Conservation (phyloP, 2,888 invertebrate species). For the Plagiodera versicolora region DNA sequence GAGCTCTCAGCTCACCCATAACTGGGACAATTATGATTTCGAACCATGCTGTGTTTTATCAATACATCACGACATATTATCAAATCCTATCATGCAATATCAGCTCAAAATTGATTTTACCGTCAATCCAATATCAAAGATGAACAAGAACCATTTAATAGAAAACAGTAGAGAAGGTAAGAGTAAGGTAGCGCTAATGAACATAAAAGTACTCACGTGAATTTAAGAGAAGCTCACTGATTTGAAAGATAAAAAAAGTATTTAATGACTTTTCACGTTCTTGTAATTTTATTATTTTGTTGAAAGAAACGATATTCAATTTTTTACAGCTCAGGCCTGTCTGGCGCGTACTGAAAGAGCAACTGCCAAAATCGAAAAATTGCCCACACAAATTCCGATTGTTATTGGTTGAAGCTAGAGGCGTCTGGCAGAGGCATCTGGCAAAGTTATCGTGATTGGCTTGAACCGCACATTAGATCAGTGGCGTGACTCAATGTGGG, state of each 20-base stretch:
- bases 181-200: slow-evolving; percentile 13
- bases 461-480: neutral
- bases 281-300: slow-evolving; percentile 48
- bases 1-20: slow-evolving; percentile 53
- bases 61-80: slow-evolving; percentile 45
- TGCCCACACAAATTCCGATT: slow-evolving; percentile 32
- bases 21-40: slow-evolving; percentile 50
- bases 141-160: slow-evolving; percentile 15
- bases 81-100: slow-evolving; percentile 46
- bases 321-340: slow-evolving; percentile 46
- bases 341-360: slow-evolving; percentile 41
- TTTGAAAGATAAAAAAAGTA: slow-evolving; percentile 39
- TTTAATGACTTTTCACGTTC: slow-evolving; percentile 43
- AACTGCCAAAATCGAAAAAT: slow-evolving; percentile 48
- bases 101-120: slow-evolving; percentile 44
- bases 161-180: slow-evolving; percentile 15
- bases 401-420: slow-evolving; percentile 48
- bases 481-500: slow-evolving; percentile 1
- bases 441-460: slow-evolving; percentile 28
- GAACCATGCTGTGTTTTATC: slow-evolving; percentile 51
- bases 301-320: slow-evolving; percentile 52
- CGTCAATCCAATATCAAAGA: slow-evolving; percentile 14
- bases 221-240: slow-evolving; percentile 49
- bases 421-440: slow-evolving; percentile 57
- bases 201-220: slow-evolving; percentile 49